Percentiles rank a stretch among this genome's conserved stretches.
phyloP scores from a whole-genome alignment of 2,888 invertebrate species.

The Macropis europaea region DNA sequence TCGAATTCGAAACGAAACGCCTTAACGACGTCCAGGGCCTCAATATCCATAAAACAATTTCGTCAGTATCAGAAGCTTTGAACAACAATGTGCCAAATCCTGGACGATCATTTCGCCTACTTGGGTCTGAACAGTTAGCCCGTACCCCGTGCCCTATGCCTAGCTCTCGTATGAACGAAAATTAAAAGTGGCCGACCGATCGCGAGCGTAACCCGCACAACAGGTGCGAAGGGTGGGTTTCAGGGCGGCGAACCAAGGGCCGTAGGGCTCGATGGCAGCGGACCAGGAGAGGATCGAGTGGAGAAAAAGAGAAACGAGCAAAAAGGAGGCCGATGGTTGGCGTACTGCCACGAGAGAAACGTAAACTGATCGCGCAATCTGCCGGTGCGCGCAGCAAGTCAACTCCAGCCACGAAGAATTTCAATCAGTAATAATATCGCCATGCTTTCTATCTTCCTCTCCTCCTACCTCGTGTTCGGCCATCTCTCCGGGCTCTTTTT shows the following conservation, averaged over 20 bases:
- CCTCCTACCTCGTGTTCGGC: slow-evolving; percentile 2
- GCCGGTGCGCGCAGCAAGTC: slow-evolving; percentile 66
- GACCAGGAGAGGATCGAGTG: neutral
- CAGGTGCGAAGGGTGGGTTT: slow-evolving; percentile 34
- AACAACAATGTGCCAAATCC: no score
- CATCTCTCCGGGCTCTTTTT: neutral
- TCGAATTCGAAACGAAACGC: no score
- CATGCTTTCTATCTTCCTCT: slow-evolving; percentile 47
- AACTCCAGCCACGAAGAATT: slow-evolving; percentile 67
- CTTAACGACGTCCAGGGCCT: no score
- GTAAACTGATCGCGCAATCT: slow-evolving; percentile 68
- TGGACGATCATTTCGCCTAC: no score
- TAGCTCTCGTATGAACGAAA: no score
- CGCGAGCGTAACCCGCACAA: slow-evolving; percentile 14
- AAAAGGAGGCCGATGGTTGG: slow-evolving; percentile 44
- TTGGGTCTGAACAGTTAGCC: no score
- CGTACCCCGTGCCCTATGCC: no score
- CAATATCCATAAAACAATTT: no score
- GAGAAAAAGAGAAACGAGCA: neutral
- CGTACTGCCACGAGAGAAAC: slow-evolving; percentile 61
- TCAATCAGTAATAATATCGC: slow-evolving; percentile 69
- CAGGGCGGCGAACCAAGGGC: slow-evolving; percentile 17
- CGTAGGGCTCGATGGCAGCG: neutral
- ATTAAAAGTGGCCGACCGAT: slow-evolving; percentile 15
- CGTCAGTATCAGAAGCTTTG: no score